Base-by-base conservation (phyloP, 2,797 vertebrate species). In the Tapirus indicus region DNA sequence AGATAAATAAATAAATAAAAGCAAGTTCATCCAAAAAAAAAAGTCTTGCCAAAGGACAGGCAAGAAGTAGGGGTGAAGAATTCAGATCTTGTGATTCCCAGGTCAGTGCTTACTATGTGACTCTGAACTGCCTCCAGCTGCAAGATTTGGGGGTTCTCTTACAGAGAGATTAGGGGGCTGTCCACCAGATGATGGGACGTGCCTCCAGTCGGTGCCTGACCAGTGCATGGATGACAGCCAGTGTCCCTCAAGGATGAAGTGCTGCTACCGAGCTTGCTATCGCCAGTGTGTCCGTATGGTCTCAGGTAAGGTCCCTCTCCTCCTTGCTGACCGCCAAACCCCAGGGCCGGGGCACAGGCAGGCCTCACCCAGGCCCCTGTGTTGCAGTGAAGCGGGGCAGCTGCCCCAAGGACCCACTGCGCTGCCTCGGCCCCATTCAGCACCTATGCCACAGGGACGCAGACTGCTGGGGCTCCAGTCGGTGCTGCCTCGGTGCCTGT, bases 131-230 rank as follows among this genome's bases (percentile, higher is more conserved):
- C 52, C 52, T 91, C 49, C 62, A 54, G 27, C 56, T 74, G 16
- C 47, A 58, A 29, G 25, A 75, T 38, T 5, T 58, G 69, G 72
- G 49, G 56, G 5, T 72, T 97, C 60, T 95, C 79, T 95, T 97
- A 21, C 92, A 98, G 98, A 94, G 79, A 98, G 88, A 69, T 3
- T 0, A 0, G 98, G 97, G 29, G 93, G 35, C 44, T 98, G 98
- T 52, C 98, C 97, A 0, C 90, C 94, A 0, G 95, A 97, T 0
- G 93, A 95, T 2, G 54, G 29, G 11, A 97, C 74, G 49, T 98
- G 98, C 49, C 32, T 49, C 10, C 14, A 11, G 0, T 32, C 23
- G 0, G 89, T 56, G 32, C 97, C 96, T 9, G 71, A 98, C 38
- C 92, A 96, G 69, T 98, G 97, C 18, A 0, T 25, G 8, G 25